A percentile compares a stretch with the other conserved stretches of the same genome.
Evolutionary conservation across 2,113 vertebrate genomes (phyloP).

Genomic region (Petroica traversi): DNA sequence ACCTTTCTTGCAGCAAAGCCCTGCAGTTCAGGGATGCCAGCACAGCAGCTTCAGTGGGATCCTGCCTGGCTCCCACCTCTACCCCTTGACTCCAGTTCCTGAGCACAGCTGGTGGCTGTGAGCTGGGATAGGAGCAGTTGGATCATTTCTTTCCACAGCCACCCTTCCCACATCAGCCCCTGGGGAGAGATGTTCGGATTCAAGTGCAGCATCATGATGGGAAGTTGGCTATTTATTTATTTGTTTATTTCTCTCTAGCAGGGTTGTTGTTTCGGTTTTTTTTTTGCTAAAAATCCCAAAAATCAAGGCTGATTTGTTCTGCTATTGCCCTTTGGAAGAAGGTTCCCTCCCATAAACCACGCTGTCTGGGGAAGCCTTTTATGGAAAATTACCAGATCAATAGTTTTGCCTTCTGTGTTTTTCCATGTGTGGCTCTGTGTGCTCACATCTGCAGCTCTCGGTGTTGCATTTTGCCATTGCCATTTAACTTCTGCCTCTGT

Average conservation of each 20-base stretch:
- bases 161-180: not conserved
- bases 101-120: not conserved
- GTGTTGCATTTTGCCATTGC: fast-evolving
- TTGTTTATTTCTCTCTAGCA: not conserved
- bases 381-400: not conserved
- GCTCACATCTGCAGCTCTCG: not conserved
- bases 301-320: not conserved
- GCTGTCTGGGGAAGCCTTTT: not conserved
- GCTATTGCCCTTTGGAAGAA: not conserved
- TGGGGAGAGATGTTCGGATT: not conserved
- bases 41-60: not conserved
- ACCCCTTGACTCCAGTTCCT: fast-evolving
- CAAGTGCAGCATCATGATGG: fast-evolving
- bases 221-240: not conserved
- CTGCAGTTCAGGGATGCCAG: not conserved
- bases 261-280: no score
- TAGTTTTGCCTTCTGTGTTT: not conserved
- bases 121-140: not conserved
- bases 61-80: not conserved
- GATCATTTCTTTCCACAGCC: not conserved
- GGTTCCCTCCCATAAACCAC: not conserved
- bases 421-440: not conserved
- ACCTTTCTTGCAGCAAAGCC: not conserved
- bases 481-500: not conserved
- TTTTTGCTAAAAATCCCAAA: not conserved